These are phyloP conservation scores for Esox masquinongy DNA, from an alignment of 2,797 vertebrate genomes.

Conservation along the genomic window DNA sequence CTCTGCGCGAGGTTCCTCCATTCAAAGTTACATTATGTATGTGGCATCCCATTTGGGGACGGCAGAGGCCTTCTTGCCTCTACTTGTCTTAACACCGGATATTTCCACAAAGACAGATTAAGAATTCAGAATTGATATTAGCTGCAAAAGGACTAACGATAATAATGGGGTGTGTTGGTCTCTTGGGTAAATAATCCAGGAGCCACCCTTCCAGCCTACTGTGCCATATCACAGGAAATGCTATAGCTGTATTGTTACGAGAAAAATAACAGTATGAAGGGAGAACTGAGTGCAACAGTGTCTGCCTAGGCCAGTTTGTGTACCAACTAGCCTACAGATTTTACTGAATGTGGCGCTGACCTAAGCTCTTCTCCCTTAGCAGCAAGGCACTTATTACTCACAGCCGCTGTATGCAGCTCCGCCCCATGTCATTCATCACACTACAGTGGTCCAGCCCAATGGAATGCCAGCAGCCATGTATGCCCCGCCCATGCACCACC, in stretches of 20 bases:
- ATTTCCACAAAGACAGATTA: no score
- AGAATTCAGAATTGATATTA: no score
- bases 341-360: conserved; percentile 35
- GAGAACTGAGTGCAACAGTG: neutral
- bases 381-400: conserved; percentile 96
- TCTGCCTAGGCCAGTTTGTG: neutral
- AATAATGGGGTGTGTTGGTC: no score
- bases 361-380: conserved; percentile 66
- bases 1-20: no score
- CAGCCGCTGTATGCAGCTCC: conserved; percentile 96
- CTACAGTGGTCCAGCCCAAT: conserved; percentile 98
- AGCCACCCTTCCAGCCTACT: no score
- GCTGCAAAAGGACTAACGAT: no score
- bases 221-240: no score
- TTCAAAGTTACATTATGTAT: no score
- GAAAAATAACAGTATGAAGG: neutral
- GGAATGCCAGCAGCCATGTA: conserved; percentile 97
- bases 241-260: neutral
- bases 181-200: no score
- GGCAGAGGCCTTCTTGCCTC: no score
- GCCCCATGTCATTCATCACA: conserved; percentile 98
- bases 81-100: no score
- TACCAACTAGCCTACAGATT: neutral
- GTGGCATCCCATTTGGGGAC: no score
- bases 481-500: conserved; percentile 81